A percentile compares a stretch with the other conserved stretches of the same genome.
Evolutionary conservation across 2,888 invertebrate genomes (phyloP).

Genomic region (Epiblema foenella): DNA sequence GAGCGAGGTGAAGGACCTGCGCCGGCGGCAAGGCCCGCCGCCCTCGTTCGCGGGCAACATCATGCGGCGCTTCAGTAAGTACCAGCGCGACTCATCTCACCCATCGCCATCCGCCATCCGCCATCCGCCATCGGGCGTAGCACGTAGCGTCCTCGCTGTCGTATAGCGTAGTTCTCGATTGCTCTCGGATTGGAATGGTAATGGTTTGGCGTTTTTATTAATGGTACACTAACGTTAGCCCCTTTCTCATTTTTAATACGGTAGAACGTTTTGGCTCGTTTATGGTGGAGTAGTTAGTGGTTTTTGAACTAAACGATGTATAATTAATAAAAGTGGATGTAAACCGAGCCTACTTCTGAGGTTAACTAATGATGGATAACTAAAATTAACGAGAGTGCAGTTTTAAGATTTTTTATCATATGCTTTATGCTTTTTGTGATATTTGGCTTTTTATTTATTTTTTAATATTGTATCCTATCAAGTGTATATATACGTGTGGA

Average conservation of each 20-base stretch:
- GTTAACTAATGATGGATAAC: slow-evolving; percentile 39
- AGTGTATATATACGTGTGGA: slow-evolving; percentile 37
- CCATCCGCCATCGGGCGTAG: slow-evolving; percentile 22
- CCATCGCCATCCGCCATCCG: slow-evolving; percentile 49
- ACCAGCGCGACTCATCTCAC: slow-evolving; percentile 62
- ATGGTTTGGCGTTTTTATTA: slow-evolving; percentile 70
- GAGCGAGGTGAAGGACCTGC: slow-evolving; percentile 82
- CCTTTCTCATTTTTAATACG: slow-evolving; percentile 54
- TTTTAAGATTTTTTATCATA: slow-evolving; percentile 52
- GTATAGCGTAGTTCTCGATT: slow-evolving; percentile 68
- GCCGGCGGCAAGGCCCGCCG: slow-evolving; percentile 77
- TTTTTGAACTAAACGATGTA: slow-evolving; percentile 51
- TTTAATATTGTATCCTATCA: slow-evolving; percentile 46
- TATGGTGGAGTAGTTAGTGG: slow-evolving; percentile 77
- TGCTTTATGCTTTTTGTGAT: slow-evolving; percentile 81
- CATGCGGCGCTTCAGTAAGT: slow-evolving; percentile 96
- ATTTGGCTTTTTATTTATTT: slow-evolving; percentile 73
- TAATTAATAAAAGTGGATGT: slow-evolving; percentile 53
- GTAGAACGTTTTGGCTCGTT: slow-evolving; percentile 66
- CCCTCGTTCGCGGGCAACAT: slow-evolving; percentile 89
- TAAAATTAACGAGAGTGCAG: slow-evolving; percentile 48
- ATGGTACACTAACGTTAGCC: slow-evolving; percentile 67
- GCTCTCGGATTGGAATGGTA: slow-evolving; percentile 75
- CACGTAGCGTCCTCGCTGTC: slow-evolving; percentile 50
- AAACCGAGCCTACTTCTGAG: slow-evolving; percentile 34